Evolutionary conservation across 2,113 vertebrate species (phyloP), one percentile per base, ranked within the genome.

Genomic region (Nerophis lumbriciformis): DNA sequence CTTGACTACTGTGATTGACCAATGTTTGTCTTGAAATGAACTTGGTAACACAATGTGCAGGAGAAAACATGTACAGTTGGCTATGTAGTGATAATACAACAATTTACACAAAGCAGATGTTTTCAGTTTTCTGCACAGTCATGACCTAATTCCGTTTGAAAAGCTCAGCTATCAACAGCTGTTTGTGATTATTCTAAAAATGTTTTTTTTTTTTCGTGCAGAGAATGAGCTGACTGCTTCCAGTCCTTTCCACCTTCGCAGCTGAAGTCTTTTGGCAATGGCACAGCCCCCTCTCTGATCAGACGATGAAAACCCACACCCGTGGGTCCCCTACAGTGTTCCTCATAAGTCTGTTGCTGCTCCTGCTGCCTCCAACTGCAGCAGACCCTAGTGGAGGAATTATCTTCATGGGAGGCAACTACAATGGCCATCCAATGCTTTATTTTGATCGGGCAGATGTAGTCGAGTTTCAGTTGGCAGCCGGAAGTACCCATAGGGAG

Each of bases 321-420:
- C 94, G 94, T 72, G 96, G 95, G 77, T 93, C 96, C 77, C 95
- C 97, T 72, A 95, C 93, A 83, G 95, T 95, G 85, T 96, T 99
- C 92, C 94, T 99, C 89, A 92, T 99, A 95, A 89, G 89, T 19
- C 71, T 80, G 3, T 76, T 95, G 81, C 93, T 91, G 88, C 85
- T 88, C 6, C 85, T 90, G 75, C 78, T 93, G 0, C 79, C 86
- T 0, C 4, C 83, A 0, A 79, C 84, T 1, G 86, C 91, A 68
- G 83, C 88, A 74, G 88, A 92, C 75, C 88, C 74, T 0, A 89
- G 90, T 0, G 78, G 58, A 1, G 91, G 92, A 83, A 91, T 98
- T 78, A 88, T 91, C 59, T 98, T 98, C 81, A 87, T 92, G 77
- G 95, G 93, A 2, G 96, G 95, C 66, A 93, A 93, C 90, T 98